Conservation (phyloP, 1,140 invertebrate genomes). For the Hylaeus anthracinus region DNA sequence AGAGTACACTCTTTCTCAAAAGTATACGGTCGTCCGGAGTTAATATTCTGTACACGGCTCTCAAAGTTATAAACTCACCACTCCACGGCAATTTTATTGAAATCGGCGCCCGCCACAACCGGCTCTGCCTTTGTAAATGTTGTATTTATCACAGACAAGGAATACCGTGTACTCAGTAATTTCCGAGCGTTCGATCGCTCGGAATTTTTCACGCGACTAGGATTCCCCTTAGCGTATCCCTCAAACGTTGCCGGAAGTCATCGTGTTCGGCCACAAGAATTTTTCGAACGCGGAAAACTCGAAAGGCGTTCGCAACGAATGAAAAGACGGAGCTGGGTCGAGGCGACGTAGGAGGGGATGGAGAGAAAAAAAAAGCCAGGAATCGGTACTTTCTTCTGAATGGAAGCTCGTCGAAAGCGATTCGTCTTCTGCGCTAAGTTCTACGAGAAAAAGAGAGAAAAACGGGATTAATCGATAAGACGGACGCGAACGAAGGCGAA, state of each 20-base stretch:
- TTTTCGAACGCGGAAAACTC: background rate
- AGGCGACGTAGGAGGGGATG: too few relatives aligned
- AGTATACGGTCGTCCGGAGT: too few relatives aligned
- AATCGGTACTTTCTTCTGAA: background rate
- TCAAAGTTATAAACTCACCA: too few relatives aligned
- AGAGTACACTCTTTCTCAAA: too few relatives aligned
- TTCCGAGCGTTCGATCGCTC: background rate
- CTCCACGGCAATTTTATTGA: too few relatives aligned
- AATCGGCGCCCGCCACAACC: too few relatives aligned
- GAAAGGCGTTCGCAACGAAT: background rate
- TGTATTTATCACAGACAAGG: background rate
- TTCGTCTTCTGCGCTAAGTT: background rate
- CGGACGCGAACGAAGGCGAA: conserved; percentile 27
- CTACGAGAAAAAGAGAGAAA: too few relatives aligned
- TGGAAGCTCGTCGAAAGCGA: background rate
- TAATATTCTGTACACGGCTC: too few relatives aligned
- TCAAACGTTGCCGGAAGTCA: background rate
- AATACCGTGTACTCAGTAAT: conserved; percentile 1
- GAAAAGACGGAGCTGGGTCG: background rate
- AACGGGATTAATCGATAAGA: background rate
- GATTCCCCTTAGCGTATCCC: background rate
- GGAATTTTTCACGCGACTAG: background rate
- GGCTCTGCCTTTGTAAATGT: too few relatives aligned
- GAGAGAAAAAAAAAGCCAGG: background rate
- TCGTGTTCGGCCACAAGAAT: background rate